These are phyloP conservation scores for Carlito syrichta DNA, from an alignment of 2,113 vertebrate species.

Conservation along the genomic window DNA sequence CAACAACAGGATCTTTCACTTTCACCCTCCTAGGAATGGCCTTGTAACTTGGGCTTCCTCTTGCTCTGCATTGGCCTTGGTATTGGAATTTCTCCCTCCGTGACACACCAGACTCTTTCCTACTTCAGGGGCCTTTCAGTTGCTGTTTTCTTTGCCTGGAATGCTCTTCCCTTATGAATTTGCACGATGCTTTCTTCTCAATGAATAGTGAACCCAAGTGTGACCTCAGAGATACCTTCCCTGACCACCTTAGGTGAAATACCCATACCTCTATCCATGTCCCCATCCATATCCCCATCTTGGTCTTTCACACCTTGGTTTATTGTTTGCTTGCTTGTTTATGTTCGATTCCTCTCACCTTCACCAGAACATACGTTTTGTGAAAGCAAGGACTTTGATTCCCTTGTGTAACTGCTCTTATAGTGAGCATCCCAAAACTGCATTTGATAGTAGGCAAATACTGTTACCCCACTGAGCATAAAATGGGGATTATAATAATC, in stretches of 20 bases:
- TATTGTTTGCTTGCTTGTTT: background rate
- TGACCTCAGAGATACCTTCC: background rate
- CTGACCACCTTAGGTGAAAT: background rate
- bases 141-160: background rate
- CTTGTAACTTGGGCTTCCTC: background rate
- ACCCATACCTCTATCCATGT: background rate
- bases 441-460: background rate
- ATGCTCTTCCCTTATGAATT: background rate
- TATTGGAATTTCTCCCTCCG: background rate
- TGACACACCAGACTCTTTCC: background rate
- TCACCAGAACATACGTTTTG: background rate
- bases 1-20: background rate
- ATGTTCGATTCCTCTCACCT: background rate
- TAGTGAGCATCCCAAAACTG: background rate
- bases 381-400: background rate
- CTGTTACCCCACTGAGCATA: background rate
- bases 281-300: too few species aligned
- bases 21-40: background rate
- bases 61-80: background rate
- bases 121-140: background rate
- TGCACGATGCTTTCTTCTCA: background rate
- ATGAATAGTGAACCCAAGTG: background rate
- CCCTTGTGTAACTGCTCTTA: background rate
- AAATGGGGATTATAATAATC: background rate
- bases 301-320: background rate